phyloP scores from a whole-genome alignment of 2,888 invertebrate species.

The Ophioninae sp. region DNA sequence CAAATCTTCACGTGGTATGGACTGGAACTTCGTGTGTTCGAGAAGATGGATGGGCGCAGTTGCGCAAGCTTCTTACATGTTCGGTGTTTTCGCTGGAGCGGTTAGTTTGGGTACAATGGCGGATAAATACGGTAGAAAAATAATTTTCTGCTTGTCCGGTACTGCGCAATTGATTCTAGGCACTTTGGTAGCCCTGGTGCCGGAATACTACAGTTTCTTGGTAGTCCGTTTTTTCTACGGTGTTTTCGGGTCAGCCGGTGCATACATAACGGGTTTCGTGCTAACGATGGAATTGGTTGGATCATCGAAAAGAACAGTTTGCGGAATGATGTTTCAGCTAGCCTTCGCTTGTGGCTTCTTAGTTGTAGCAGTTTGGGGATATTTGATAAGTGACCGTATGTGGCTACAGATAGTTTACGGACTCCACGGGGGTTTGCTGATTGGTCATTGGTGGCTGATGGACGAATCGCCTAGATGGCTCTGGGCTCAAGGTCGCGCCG shows the following conservation, averaged over 20 bases:
- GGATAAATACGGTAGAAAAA: constrained; percentile 90
- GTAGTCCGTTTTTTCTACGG: constrained; percentile 87
- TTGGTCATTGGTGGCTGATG: constrained; percentile 93
- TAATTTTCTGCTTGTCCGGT: constrained; percentile 90
- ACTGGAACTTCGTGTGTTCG: constrained; percentile 92
- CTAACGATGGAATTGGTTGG: constrained; percentile 93
- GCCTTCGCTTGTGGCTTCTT: constrained; percentile 91
- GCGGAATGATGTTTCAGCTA: constrained; percentile 90
- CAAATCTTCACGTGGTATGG: constrained; percentile 88
- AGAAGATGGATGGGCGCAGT: constrained; percentile 91
- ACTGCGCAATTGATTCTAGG: constrained; percentile 87
- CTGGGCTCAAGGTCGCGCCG: constrained; percentile 90
- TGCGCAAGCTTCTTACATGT: constrained; percentile 90
- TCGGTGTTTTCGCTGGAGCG: constrained; percentile 91
- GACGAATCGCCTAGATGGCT: constrained; percentile 95
- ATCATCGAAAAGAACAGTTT: constrained; percentile 88
- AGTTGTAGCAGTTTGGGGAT: constrained; percentile 92
- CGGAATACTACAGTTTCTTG: constrained; percentile 89
- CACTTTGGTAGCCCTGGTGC: constrained; percentile 87
- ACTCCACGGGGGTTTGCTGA: constrained; percentile 87
- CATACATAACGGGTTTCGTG: constrained; percentile 85
- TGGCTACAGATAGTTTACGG: constrained; percentile 91
- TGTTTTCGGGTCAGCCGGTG: constrained; percentile 92
- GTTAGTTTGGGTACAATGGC: constrained; percentile 89
- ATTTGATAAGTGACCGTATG: constrained; percentile 87